Base-by-base conservation (phyloP, 2,888 invertebrate species). In the Melanargia galathea region DNA sequence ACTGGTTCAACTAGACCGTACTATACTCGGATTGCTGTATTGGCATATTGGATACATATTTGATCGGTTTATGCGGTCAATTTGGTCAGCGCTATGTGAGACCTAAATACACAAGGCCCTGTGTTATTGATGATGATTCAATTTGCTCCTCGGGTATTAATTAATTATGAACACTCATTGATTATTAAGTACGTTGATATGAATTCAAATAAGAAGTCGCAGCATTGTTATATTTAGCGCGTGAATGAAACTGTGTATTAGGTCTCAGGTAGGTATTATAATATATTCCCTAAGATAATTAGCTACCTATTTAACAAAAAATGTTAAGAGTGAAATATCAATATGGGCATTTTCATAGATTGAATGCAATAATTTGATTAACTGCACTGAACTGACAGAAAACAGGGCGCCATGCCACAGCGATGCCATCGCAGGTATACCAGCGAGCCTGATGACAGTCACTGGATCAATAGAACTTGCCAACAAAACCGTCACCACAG, bases 21-120 rank as follows among this genome's bases (percentile, higher is more conserved):
- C 48, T 22, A 48, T 35, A 33, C 46, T 58, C 22, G 58, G 33
- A 48, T 48, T 48, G 48, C 48, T 58, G 46, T 48, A 48, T 33
- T 18, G 33, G 48, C 48, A 48, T 66, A 70, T 70, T 68, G 63
- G 68, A 67, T 71, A 69, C 67, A 72, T 72, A 71, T 72, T 72
- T 71, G 73, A 71, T 70, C 66, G 68, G 67, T 68, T 63, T 60
- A 65, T 70, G 71, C 69, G 73, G 74, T 72, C 72, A 70, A 73
- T 74, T 73, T 71, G 71, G 70, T 67, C 70, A 59, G 67, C 63
- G 71, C 64, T 70, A 69, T 73, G 70, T 67, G 72, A 71, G 68
- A 69, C 68, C 71, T 70, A 71, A 60, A 71, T 73, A 68, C 62
- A 65, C 63, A 65, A 66, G 69, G 69, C 66, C 66, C 45, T 64